Evolutionary conservation across 2,797 vertebrate species (phyloP), one percentile per base, ranked within the genome.

Genomic region (Myoxocephalus aenaeus): DNA sequence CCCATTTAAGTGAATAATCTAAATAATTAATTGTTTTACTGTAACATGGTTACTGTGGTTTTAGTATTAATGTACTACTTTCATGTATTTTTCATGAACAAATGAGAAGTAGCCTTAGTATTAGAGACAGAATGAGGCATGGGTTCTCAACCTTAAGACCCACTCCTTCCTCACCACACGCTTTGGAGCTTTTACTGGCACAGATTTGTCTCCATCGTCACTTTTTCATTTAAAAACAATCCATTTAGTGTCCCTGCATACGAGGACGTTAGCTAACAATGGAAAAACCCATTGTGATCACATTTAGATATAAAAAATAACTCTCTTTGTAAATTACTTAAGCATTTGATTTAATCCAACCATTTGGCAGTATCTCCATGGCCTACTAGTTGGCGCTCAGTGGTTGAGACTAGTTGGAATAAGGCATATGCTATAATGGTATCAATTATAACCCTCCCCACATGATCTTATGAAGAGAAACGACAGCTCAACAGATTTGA

Each of bases 381-480:
- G 51, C 51, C 51, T 11, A 11, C 18, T 2, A 20, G 8, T 50
- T 50, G 48, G 48, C 8, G 7, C 46, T 50, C 22, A 25, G 22
- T 5, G 22, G 51, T 14, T 53, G 51, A 56, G 13, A 17, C 3
- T 7, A 56, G 53, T 29, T 56, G 53, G 6, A 56, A 17, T 71
- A 58, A 71, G 34, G 73, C 40, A 50, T 18, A 34, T 42, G 44
- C 11, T 72, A 65, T 57, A 27, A 78, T 44, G 15, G 22, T 48
- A 70, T 81, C 48, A 53, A 10, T 77, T 65, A 54, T 65, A 70
- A 27, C 34, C 27, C 12, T 17, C 38, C 51, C 42, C 42, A 22
- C 13, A 68, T 44, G 1, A 67, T 25, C 14, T 56, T 36, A 66
- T 10, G 5, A 29, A 5, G 22, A 25, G 72, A 90, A 87, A 70